Evolutionary conservation across 1,140 invertebrate species (phyloP), one percentile per base, ranked within the genome.

Genomic region (Varroa destructor): DNA sequence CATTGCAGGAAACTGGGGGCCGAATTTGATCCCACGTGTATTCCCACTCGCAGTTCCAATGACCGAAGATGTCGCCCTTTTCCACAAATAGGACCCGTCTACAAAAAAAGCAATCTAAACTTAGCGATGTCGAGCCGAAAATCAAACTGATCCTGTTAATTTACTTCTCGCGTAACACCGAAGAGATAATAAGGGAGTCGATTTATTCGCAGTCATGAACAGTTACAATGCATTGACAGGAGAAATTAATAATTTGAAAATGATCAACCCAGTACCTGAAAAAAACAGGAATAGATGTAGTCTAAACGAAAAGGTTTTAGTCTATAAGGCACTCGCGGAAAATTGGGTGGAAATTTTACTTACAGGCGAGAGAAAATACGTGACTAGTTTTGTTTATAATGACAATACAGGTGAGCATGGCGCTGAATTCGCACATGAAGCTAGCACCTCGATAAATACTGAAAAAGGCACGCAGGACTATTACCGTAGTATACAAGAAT

Each of bases 1-100:
- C 83, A 0, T 84, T 81, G 1, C 83, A 80, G 55, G 83, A 77
- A 72, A 80, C 78, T 14, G 84, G 81, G 2, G 81, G 77, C 57
- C 81, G 79, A 4, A 87, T 77, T 75, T 86, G 85, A 74, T 81
- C 80, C 84, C 84, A 87, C 1, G 82, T 83, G 72, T 85, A 81
- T 12, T 83, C 77, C 85, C 86, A 87, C 67, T 85, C 83, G 67
- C 76, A 76, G 73, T 81, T 79, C 81, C 81, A 82, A 56, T 78
- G 76, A 46, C 81, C 80, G 75, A 82, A 81, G n/a, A 82, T 76
- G 40, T 82, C 81, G 5, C 81, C 80, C 73, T 79, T 77, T 73
- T 76, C 77, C 14, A 80, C 77, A 72, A 81, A 77, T 55, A 82
- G 74, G 0, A 82, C 67, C 46, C 80, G 77, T 71, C 81, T 82